phyloP scores from a whole-genome alignment of 1,140 invertebrate genomes.

The Limonius californicus region DNA sequence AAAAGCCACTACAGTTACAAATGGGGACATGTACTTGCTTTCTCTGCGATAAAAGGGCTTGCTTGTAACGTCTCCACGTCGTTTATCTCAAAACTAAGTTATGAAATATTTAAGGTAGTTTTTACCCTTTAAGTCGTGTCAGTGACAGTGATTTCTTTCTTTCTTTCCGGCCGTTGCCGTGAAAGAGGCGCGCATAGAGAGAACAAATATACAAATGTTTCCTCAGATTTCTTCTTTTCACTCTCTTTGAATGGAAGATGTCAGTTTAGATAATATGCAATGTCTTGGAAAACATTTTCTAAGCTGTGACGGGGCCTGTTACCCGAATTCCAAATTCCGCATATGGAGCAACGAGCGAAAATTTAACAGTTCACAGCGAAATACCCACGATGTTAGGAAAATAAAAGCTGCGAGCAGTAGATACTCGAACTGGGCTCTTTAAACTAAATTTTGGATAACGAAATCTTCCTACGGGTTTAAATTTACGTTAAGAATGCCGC shows the following conservation, averaged over 20 bases:
- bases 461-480: no score
- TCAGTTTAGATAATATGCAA: slow-evolving; percentile 13
- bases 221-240: slow-evolving; percentile 1
- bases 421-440: no score
- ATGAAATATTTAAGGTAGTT: slow-evolving; percentile 39
- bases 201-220: slow-evolving; percentile 13
- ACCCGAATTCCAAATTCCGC: not conserved
- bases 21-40: slow-evolving; percentile 20
- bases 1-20: slow-evolving; percentile 12
- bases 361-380: no score
- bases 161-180: slow-evolving; percentile 2
- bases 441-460: no score
- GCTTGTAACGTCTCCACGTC: slow-evolving; percentile 36
- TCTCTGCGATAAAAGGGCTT: slow-evolving; percentile 26
- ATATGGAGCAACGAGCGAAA: no score
- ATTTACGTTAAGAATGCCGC: no score
- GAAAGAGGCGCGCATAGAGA: not conserved
- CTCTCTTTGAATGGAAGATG: not conserved
- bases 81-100: slow-evolving; percentile 39
- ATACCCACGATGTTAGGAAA: no score
- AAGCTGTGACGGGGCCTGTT: not conserved
- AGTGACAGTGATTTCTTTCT: slow-evolving; percentile 30
- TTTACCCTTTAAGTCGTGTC: slow-evolving; percentile 31
- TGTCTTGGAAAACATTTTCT: not conserved
- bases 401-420: no score